Evolutionary conservation across 2,797 vertebrate genomes (phyloP).

Genomic region (Bucorvus abyssinicus): DNA sequence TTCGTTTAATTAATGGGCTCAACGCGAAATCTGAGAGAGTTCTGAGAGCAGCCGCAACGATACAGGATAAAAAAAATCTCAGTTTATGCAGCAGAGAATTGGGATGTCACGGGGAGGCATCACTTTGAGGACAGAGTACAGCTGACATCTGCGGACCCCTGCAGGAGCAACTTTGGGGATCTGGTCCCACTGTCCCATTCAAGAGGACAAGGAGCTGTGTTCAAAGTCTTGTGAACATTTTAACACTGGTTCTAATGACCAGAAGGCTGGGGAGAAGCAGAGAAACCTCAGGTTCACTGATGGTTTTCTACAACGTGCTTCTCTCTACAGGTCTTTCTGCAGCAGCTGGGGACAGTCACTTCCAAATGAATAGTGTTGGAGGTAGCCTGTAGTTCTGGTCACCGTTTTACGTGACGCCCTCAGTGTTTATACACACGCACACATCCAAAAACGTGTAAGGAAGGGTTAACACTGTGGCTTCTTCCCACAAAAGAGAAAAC

Average conservation of each 20-base stretch:
- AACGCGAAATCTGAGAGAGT: background rate
- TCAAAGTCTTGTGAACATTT: background rate
- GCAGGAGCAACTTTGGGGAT: background rate
- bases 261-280: background rate
- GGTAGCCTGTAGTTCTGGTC: background rate
- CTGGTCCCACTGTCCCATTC: background rate
- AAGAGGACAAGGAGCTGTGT: background rate
- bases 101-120: background rate
- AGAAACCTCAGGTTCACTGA: background rate
- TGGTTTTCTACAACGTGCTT: fast-evolving
- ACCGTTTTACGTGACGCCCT: background rate
- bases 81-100: background rate
- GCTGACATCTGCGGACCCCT: background rate
- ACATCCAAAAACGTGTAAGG: background rate
- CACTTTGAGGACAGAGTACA: background rate
- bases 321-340: background rate
- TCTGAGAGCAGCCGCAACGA: background rate
- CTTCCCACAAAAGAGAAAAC: background rate
- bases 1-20: constrained; percentile 38
- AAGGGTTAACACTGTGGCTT: background rate
- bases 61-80: background rate
- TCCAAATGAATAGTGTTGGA: background rate
- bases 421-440: fast-evolving
- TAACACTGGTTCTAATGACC: background rate
- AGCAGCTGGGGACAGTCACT: background rate